A percentile compares a stretch with the other conserved stretches of the same genome.
phyloP scores from a whole-genome alignment of 53 echinoderm and acorn worm genomes.

The Apostichopus leukothele region DNA sequence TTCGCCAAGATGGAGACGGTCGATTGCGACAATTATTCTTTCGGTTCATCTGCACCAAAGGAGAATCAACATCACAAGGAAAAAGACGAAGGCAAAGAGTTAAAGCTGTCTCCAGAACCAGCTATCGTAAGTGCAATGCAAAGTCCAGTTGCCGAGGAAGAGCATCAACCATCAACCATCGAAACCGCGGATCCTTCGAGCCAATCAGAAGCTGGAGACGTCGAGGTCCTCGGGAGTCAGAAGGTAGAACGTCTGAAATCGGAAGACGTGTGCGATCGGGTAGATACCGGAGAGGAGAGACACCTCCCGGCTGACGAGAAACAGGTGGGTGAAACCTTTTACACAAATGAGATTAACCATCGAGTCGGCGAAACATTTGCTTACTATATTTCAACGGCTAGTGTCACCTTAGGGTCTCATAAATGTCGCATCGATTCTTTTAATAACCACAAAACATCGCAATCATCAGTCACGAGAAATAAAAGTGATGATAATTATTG shows the following conservation, averaged over 20 bases:
- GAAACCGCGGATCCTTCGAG: neutral
- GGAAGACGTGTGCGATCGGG: neutral
- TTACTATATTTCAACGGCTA: neutral
- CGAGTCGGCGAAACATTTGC: neutral
- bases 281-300: neutral
- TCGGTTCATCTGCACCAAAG: neutral
- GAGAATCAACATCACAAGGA: no score
- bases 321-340: neutral
- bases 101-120: neutral
- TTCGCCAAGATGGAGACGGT: conserved; percentile 60
- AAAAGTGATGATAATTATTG: no score
- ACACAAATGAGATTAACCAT: neutral
- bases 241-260: conserved; percentile 10
- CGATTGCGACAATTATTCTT: conserved; percentile 54
- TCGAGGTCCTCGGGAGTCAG: neutral
- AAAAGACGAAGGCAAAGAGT: neutral
- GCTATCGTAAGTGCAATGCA: conserved; percentile 9
- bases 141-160: neutral
- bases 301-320: neutral
- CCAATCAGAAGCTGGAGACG: neutral
- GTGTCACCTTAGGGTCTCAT: neutral
- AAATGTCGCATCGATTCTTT: neutral
- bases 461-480: no score
- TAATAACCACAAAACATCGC: no score
- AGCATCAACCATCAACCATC: neutral